Base-by-base conservation (phyloP, 2,797 vertebrate species). In the Parotocinclus haroldoi region DNA sequence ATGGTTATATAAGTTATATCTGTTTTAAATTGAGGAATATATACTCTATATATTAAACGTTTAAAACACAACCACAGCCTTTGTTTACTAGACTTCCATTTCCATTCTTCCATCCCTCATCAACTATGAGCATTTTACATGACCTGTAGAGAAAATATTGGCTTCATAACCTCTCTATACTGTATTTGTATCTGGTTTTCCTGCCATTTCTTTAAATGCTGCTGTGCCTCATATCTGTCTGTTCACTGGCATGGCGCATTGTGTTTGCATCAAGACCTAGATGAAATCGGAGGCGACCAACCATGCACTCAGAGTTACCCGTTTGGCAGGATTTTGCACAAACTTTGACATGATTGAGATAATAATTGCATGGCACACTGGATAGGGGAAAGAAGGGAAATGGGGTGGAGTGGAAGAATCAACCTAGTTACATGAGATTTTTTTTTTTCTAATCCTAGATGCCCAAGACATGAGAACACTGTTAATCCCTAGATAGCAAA, bases 301-400 rank as follows among this genome's bases (percentile, higher is more conserved):
- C 70, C 63, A 79, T 76, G 63, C 68, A 72, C 74, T 58, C 79
- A 72, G 71, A 70, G 68, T 80, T 81, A 73, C 61, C 70, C 78
- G 71, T 78, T 78, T 75, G 66, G 64, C 76, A 69, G 61, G 77
- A 77, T 84, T 71, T 79, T 79, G 77, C 73, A 77, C 78, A 78
- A 77, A 72, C 69, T 59, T 72, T 89, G 89, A 89, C 87, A 82
- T 89, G 87, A 91, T 90, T 87, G 85, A 85, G 83, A 81, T 89
- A 91, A 90, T 90, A 76, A 72, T 81, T 83, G 65, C 73, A 78
- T 56, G 48, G 69, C 52, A 19, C 61, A 60, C 69, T 52, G 51
- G 75, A 51, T 42, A 53, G 16, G 68, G 60, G 55, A 53, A 51
- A 51, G 49, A 17, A 60, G 27, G 49, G 12, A 46, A 45, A 68